Conservation (phyloP, 2,797 vertebrate species). For the Steatocranus sp. region DNA sequence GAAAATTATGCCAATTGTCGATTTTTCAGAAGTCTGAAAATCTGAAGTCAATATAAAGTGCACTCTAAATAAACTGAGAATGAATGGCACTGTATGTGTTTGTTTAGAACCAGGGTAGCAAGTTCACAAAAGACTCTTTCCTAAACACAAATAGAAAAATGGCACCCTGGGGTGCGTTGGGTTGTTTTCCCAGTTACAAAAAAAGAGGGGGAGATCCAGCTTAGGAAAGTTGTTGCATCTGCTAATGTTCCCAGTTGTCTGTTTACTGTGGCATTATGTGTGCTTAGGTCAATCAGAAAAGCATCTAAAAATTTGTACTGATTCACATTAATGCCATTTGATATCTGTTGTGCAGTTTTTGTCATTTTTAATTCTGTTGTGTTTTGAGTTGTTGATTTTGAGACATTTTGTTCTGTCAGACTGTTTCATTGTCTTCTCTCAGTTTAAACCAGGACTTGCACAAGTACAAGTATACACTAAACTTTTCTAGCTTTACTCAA, state of each 20-base stretch:
- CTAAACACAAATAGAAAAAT: conserved; percentile 34
- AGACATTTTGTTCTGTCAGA: neutral
- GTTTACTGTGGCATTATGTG: conserved; percentile 16
- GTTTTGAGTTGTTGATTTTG: neutral
- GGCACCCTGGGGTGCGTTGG: conserved; percentile 41
- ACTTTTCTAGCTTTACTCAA: conserved; percentile 17
- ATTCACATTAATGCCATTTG: neutral
- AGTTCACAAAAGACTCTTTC: conserved; percentile 48
- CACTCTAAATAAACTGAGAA: conserved; percentile 30
- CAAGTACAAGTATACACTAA: conserved; percentile 8
- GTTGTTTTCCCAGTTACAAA: conserved; percentile 39
- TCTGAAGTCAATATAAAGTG: conserved; percentile 30
- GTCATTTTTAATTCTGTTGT: neutral
- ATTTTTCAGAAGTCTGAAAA: conserved; percentile 38
- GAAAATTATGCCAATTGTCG: neutral
- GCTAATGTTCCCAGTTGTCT: conserved; percentile 13
- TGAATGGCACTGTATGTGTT: conserved; percentile 32
- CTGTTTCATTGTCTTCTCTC: neutral
- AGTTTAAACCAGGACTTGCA: neutral
- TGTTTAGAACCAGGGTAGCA: conserved; percentile 28
- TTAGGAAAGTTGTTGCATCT: conserved; percentile 47
- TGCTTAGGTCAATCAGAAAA: neutral
- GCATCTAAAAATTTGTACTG: neutral
- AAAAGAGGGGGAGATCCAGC: conserved; percentile 6
- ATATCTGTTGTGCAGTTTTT: neutral